Percentiles rank a stretch among this genome's conserved stretches.
Evolutionary conservation across 2,888 invertebrate genomes (phyloP).

Genomic region (Agriopis marginaria): DNA sequence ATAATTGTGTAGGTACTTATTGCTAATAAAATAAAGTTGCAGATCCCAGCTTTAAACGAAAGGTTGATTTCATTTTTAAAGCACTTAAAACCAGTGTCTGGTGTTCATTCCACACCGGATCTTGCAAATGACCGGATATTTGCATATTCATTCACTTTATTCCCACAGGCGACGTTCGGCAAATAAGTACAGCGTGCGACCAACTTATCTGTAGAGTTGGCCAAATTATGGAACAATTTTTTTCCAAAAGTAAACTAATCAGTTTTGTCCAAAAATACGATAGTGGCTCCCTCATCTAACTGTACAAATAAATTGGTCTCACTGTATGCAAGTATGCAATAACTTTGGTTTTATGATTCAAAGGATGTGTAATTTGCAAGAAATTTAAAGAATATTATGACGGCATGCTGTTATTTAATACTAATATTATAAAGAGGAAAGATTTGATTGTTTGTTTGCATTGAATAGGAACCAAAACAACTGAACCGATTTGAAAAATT

Average conservation of each 20-base stretch:
- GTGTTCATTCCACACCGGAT: conserved; percentile 25
- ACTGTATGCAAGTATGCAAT: conserved; percentile 7
- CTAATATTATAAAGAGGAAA: no score
- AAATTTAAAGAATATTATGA: conserved; percentile 16
- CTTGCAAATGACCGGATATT: conserved; percentile 32
- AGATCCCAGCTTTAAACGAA: background rate
- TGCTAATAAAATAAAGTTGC: background rate
- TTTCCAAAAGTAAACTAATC: background rate
- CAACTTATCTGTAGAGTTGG: background rate
- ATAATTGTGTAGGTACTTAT: background rate
- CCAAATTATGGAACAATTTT: background rate
- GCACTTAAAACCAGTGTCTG: conserved; percentile 20
- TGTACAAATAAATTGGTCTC: background rate
- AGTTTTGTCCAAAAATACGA: background rate
- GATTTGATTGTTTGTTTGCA: no score
- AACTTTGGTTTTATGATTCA: conserved; percentile 18
- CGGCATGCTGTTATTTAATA: no score
- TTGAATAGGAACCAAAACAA: no score
- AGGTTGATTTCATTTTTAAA: background rate
- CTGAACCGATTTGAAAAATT: no score
- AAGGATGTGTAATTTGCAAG: conserved; percentile 20
- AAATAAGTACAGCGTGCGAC: background rate
- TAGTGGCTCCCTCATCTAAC: background rate
- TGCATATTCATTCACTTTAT: conserved; percentile 31
- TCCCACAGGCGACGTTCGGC: conserved; percentile 9